phyloP scores from a whole-genome alignment of 2,888 invertebrate species.

The Cataglyphis cursor region DNA sequence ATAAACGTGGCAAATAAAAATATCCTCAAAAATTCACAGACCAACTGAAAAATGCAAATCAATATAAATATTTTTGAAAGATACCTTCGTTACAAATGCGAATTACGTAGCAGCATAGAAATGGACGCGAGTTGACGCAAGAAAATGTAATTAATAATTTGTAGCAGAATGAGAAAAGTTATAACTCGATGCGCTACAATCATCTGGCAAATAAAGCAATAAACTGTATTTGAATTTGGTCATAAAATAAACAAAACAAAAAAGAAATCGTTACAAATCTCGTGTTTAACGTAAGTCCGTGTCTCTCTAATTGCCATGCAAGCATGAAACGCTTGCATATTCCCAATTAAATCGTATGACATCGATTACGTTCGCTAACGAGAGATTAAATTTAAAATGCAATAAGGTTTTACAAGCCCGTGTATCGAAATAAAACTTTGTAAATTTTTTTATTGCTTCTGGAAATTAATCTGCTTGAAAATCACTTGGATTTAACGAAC shows the following conservation, averaged over 20 bases:
- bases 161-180: slow-evolving; percentile 1
- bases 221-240: slow-evolving; percentile 22
- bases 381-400: slow-evolving; percentile 27
- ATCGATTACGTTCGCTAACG: slow-evolving; percentile 29
- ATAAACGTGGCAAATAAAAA: background rate
- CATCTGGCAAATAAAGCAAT: slow-evolving; percentile 17
- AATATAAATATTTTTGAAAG: background rate
- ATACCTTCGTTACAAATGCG: background rate
- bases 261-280: background rate
- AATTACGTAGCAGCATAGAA: background rate
- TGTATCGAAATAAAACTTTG: background rate
- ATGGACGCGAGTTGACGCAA: background rate
- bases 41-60: background rate
- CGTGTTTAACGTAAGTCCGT: background rate
- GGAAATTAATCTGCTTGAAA: slow-evolving; percentile 18
- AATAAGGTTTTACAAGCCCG: background rate
- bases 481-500: background rate
- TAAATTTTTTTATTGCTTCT: background rate
- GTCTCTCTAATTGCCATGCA: background rate
- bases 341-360: slow-evolving; percentile 16
- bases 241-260: background rate
- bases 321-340: background rate
- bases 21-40: background rate
- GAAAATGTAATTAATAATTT: slow-evolving; percentile 37
- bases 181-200: background rate